Base-by-base conservation (phyloP, 2,888 invertebrate genomes). In the Danaus chrysippus region DNA sequence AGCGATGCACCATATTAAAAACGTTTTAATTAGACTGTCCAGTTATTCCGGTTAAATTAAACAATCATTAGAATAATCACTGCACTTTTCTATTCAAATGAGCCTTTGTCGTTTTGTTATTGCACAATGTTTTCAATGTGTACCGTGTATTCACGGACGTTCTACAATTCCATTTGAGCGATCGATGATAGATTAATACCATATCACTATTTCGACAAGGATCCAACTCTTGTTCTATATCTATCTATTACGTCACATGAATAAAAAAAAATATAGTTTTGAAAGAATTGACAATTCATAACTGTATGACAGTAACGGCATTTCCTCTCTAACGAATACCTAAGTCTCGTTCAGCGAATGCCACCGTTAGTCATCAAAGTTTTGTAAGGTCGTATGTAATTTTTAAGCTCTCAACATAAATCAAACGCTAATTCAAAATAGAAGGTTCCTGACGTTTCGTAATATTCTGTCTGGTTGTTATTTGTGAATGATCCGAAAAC, bases 1-100 rank as follows among this genome's bases (percentile, higher is more conserved):
- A 86, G 78, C 77, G 79, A 70, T 78, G 81, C 72, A 75, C 76
- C 78, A 73, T 84, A 84, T 86, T 86, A 83, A 86, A 86, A 86
- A 85, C 71, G 73, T 66, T 69, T 71, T 70, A 68, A 78, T 65
- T 74, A 70, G 74, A 78, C 83, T 73, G 85, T 85, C 87, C 86
- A 78, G 90, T 89, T 90, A 87, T 88, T 87, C 88, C 87, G 84
- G 88, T 86, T 78, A 79, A 80, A 77, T 73, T 77, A 80, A 83
- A 86, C 82, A 71, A 77, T 34, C 79, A 83, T 83, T 78, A 78
- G 76, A 79, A 81, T 83, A 82, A 85, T 84, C 79, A 74, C 68
- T 66, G 69, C 68, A 79, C 75, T 78, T 79, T 76, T 77, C 78
- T 87, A 88, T 87, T 87, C 79, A 87, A 88, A 89, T 86, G 71